Base-by-base conservation (phyloP, 1,140 invertebrate species). In the Sycophila sp. region DNA sequence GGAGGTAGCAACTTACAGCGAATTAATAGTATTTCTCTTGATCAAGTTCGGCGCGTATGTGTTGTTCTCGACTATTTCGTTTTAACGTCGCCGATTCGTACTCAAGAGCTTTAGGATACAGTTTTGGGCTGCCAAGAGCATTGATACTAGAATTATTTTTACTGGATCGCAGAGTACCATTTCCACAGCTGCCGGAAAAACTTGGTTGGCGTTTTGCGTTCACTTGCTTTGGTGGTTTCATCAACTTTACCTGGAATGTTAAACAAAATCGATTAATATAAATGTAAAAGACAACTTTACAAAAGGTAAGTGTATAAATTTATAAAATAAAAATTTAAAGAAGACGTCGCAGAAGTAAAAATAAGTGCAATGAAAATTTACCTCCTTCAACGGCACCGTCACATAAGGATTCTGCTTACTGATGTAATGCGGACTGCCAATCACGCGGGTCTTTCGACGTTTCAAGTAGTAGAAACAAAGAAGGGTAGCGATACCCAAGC, bases 341-440 rank as follows among this genome's bases (percentile, higher is more conserved):
- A 17, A 47, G 19, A 22, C 1, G 24, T 22, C 10, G 19, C 13
- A 8, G 17, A 10, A 17, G 40, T 17, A 19, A 45, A 17, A 22
- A 10, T 17, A 45, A 2, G 42, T 45, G n/a, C 22, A 17, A 1
- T 22, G 4, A 7, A 0, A 45, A 53, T 45, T 2, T 71, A 91
- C 89, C 81, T 92, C 91, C 78, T 92, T 93, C 58, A 93, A 84
- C 0, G 92, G 93, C 32, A 95, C 90, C n/a, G 92, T 91, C 45
- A 94, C 92, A 78, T 95, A 94, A 68, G 92, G 91, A 81, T 94
- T 94, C 76, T 92, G 92, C 77, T 93, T 93, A 17, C 90, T 90
- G 59, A 94, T 93, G 75, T 94, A 95, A 80, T 93, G 93, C 0
- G 92, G 92, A 55, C 90, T 91, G 13, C 89, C 87, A 0, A 92